These are phyloP conservation scores for Gadus chalcogrammus DNA, from an alignment of 2,113 vertebrate species.

Conservation along the genomic window DNA sequence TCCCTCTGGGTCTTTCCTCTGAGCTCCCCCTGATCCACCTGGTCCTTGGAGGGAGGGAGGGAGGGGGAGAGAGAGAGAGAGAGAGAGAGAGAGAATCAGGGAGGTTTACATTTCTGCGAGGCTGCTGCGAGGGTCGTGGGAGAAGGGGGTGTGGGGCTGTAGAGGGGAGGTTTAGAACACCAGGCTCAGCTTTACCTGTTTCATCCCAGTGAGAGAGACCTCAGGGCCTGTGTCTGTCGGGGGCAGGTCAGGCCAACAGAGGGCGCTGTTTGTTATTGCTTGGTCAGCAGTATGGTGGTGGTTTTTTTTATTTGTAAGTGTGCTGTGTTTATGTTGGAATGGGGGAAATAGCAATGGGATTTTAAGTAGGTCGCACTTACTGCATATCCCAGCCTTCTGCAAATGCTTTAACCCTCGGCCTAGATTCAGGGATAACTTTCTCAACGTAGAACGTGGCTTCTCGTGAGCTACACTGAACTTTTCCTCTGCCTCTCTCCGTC, in stretches of 20 bases:
- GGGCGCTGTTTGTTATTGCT: slow-evolving; percentile 20
- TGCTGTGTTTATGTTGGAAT: slow-evolving; percentile 29
- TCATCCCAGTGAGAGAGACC: too few relatives aligned
- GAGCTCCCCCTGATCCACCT: too few relatives aligned
- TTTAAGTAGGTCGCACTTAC: slow-evolving; percentile 38
- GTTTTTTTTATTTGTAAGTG: background rate
- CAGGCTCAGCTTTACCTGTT: too few relatives aligned
- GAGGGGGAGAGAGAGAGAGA: background rate
- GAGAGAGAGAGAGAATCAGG: background rate
- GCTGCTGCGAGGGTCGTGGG: too few relatives aligned
- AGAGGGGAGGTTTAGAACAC: too few relatives aligned
- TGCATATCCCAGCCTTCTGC: background rate
- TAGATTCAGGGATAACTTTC: background rate
- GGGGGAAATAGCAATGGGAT: slow-evolving; percentile 11
- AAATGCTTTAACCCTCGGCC: background rate
- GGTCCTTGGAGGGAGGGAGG: background rate
- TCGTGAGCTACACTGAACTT: slow-evolving; percentile 6
- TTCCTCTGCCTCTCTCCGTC: slow-evolving; percentile 9
- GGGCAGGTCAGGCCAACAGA: slow-evolving; percentile 9
- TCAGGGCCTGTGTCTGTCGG: too few relatives aligned
- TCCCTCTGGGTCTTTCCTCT: too few relatives aligned
- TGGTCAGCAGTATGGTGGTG: background rate
- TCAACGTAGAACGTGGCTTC: background rate
- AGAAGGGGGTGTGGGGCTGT: too few relatives aligned
- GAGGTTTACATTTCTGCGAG: too few relatives aligned